Evolutionary conservation across 1,140 invertebrate species (phyloP), one percentile per base, ranked within the genome.

Genomic region (Dendrolimus punctatus): DNA sequence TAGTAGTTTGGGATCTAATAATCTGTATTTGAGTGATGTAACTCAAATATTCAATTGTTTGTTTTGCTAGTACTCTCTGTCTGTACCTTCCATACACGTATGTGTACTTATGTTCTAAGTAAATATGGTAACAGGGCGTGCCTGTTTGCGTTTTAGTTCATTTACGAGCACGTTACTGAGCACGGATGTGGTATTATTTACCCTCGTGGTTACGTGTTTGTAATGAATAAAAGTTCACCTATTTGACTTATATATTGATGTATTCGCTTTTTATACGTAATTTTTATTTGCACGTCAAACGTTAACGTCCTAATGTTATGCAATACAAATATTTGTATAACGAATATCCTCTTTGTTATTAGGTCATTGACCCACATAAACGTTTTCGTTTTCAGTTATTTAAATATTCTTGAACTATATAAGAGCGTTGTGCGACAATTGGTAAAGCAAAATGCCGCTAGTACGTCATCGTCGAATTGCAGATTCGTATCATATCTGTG

Each of bases 401-500:
- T 63, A 60, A 71, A 70, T 75, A 64, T 70, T 57, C 58, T 49
- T 64, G 68, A 64, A 63, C 64, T 73, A 62, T 66, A 76, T 71
- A 66, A 67, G 68, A 64, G 53, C 51, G 46, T 48, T 50, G 46
- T 42, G 57, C 66, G 67, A 76, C 77, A 83, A 83, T 78, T 66
- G 69, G 51, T 54, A 48, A 57, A 43, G 58, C 61, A 62, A 66
- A 62, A 64, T 71, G 71, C 57, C 55, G 47, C 68, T 66, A 57
- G 56, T 55, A 75, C 80, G 79, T 83, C 78, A 81, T 57, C 58
- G 40, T 54, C 68, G 72, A 68, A 76, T 85, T 82, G 76, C 58
- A 66, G 79, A 85, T 85, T 85, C 81, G 57, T 78, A 78, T 82
- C 81, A 71, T 79, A 79, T 72, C 71, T 76, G 69, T 48, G 62